Evolutionary conservation across 2,797 vertebrate species (phyloP).

Genomic region (Enteromius mattozi): DNA sequence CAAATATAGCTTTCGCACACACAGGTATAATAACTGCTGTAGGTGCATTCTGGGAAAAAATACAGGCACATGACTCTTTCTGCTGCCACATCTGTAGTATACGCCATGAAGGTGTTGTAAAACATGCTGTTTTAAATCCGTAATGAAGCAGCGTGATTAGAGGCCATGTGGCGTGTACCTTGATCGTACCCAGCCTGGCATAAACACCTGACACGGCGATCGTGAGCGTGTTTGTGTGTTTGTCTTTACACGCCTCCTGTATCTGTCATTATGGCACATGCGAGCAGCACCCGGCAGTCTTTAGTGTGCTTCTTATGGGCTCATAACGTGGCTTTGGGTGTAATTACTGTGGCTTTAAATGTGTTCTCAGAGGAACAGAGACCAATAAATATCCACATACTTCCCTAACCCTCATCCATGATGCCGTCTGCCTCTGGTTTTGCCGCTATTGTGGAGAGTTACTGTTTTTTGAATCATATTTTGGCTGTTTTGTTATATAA

Average conservation of each 20-base stretch:
- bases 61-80: background rate
- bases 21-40: background rate
- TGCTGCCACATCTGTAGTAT: constrained; percentile 18
- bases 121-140: constrained; percentile 36
- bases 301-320: constrained; percentile 63
- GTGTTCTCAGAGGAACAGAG: constrained; percentile 55
- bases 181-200: constrained; percentile 11
- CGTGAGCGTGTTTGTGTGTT: constrained; percentile 39
- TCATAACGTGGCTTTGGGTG: constrained; percentile 63
- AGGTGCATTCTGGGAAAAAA: constrained; percentile 9
- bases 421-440: background rate
- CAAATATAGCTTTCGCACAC: constrained; percentile 11
- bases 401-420: constrained; percentile 42
- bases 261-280: constrained; percentile 45
- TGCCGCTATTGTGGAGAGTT: constrained; percentile 19
- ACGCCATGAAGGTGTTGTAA: constrained; percentile 29
- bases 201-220: constrained; percentile 21
- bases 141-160: constrained; percentile 38
- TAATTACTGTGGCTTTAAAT: constrained; percentile 66
- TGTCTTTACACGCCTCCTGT: constrained; percentile 40
- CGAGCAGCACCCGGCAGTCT: constrained; percentile 58
- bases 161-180: constrained; percentile 24
- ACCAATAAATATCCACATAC: constrained; percentile 64
- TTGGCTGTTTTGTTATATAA: background rate
- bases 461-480: background rate